Base-by-base conservation (phyloP, 2,797 vertebrate genomes). In the Gallirallus australis region DNA sequence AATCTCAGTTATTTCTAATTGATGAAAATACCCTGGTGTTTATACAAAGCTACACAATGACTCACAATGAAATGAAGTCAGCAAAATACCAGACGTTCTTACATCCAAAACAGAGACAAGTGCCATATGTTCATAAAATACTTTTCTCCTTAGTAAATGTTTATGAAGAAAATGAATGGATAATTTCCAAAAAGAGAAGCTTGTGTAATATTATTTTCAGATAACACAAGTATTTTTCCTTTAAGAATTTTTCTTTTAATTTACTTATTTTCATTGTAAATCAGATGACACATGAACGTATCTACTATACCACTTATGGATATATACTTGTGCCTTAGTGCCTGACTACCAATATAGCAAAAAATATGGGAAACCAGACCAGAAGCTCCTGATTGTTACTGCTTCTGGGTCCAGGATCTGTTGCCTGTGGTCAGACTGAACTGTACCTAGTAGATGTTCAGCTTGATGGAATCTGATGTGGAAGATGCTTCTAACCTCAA, bases 91-190 rank as follows among this genome's bases (percentile, higher is more conserved):
- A 98, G 97, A 97, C 97, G 96, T 97, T 98, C 98, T 98, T 98
- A 97, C 96, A 97, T 98, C 97, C 97, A 98, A 98, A 97, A 97
- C 96, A 97, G 97, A 98, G 98, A 98, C 97, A 97, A 82, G 76
- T 96, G 95, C 97, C 98, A 98, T 98, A 98, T 98, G 98, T 96
- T 98, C 97, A 97, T 96, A 98, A 97, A 98, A 98, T 98, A 97
- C 93, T 98, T 98, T 98, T 96, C 94, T 97, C 89, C 97, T 98
- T 98, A 98, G 96, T 95, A 97, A 98, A 98, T 98, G 97, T 97
- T 98, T 98, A 97, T 97, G 95, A 96, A 97, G 93, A 96, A 95
- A 97, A 93, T 73, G 76, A 96, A 97, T 97, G 96, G 94, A 96
- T 92, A 86, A 77, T 94, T 97, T 85, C 96, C 95, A 95, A 95